phyloP scores from a whole-genome alignment of 2,113 vertebrate species.

The Larimichthys crocea region DNA sequence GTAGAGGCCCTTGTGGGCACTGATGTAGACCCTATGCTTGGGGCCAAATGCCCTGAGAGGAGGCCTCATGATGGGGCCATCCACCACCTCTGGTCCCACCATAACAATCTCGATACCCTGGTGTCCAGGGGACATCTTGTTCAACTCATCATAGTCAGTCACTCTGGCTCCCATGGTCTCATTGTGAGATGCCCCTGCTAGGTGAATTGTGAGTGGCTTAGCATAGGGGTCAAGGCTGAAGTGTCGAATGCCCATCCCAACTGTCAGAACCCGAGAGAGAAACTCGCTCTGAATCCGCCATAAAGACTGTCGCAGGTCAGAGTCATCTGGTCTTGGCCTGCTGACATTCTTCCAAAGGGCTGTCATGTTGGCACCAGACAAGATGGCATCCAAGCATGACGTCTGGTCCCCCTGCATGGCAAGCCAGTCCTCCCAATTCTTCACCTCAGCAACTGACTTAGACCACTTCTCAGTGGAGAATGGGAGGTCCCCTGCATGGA shows the following conservation, averaged over 20 bases:
- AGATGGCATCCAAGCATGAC: constrained; percentile 78
- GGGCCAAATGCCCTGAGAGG: constrained; percentile 83
- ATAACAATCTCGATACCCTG: constrained; percentile 91
- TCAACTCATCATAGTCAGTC: constrained; percentile 91
- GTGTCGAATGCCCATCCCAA: constrained; percentile 84
- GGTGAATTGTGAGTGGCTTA: constrained; percentile 88
- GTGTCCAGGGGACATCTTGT: constrained; percentile 89
- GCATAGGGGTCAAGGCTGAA: constrained; percentile 83
- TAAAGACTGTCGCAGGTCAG: constrained; percentile 86
- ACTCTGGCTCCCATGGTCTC: constrained; percentile 90
- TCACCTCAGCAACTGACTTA: constrained; percentile 72
- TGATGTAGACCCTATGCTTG: constrained; percentile 87
- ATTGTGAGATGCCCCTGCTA: constrained; percentile 90
- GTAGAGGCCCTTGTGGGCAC: constrained; percentile 91
- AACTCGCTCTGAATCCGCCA: constrained; percentile 91
- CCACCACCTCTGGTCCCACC: constrained; percentile 92
- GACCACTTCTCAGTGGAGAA: constrained; percentile 85
- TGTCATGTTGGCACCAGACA: constrained; percentile 86
- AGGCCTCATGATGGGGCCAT: constrained; percentile 85
- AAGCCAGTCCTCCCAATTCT: constrained; percentile 91
- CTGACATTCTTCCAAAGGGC: constrained; percentile 88
- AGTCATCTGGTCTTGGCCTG: constrained; percentile 85
- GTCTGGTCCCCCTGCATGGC: constrained; percentile 86
- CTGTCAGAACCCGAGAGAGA: constrained; percentile 89
- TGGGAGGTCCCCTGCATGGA: constrained; percentile 78